Base-by-base conservation (phyloP, 1,140 invertebrate genomes). In the Temnothorax curvispinosus region DNA sequence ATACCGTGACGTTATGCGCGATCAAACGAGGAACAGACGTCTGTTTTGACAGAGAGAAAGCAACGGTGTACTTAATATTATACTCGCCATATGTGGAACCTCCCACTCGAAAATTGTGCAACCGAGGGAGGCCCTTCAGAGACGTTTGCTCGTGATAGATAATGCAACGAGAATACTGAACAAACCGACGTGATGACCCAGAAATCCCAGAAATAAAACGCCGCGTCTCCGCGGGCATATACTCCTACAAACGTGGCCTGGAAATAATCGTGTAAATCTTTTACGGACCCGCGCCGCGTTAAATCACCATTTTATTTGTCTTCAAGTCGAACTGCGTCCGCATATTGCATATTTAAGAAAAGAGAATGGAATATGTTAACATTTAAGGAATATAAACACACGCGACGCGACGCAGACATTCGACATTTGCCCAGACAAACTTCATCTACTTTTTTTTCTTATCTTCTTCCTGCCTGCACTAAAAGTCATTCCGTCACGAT, bases 1-100 rank as follows among this genome's bases (percentile, higher is more conserved):
- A 56, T 38, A 35, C 38, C 67, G 41, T 58, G 52, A 82, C 65
- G 3, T 47, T 74, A 74, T 78, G 54, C 52, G 27, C 41, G 54
- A 84, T 74, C 80, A 50, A 38, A 60, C 47, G 62, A n/a, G 9
- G 13, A 65, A 80, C 54, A 8, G 27, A 0, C 56, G 18, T 82
- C 41, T 84, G 80, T 75, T 75, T 75, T 75, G 54, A 75, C 56
- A 75, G 54, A 84, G 69, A 84, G 54, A 84, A 84, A 84, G 54
- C 69, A 27, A 84, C 27, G 50, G n/a, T 35, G n/a, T 50, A 32
- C n/a, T 75, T 60, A 47, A 74, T 27, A 81, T 27, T 27, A 27
- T 62, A 47, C n/a, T 18, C 47, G 65, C 64, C 50, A 38, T 64
- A 44, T n/a, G 41, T 75, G 69, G 52, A 72, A 67, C 54, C 54